Base-by-base conservation (phyloP, 2,888 invertebrate genomes). In the Sarcophaga variegata region DNA sequence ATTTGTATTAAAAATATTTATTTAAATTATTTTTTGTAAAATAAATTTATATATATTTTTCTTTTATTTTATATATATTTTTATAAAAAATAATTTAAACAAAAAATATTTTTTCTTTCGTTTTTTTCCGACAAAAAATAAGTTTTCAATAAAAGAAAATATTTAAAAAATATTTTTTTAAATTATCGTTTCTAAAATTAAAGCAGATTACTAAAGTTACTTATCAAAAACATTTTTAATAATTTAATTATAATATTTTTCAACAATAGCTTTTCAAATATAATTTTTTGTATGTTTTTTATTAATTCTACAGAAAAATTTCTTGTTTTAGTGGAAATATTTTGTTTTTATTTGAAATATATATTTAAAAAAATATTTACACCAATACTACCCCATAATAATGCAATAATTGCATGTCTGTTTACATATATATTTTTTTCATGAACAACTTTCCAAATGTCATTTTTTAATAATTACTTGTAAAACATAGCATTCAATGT, bases 401-500 rank as follows among this genome's bases (percentile, higher is more conserved):
- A 79, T 76, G 12, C 17, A 54, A 76, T 75, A 60, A 84, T 86
- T 82, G 86, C 88, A 86, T 88, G 86, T 69, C 69, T 85, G 74
- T 75, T 17, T 17, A 66, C 45, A 69, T 64, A 60, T 37, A 37
- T 78, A 14, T 47, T 17, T 59, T 14, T 17, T 5, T 49, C 10
- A 12, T 54, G 47, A n/a, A 20, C 20, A 25, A 62, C 67, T 20
- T 22, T 63, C 59, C 78, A 70, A 70, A 77, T 69, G 72, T 84
- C 64, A 64, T 81, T 77, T 81, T 75, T 47, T 81, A 54, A 71
- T 83, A 86, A 86, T 83, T 76, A 78, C 70, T 81, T 87, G 86
- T 84, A 87, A 87, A 87, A 76, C 83, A 83, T 78, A 72, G 62
- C 70, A 87, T 81, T 81, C 45, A 66, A 81, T 84, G 78, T 81